A percentile compares a stretch with the other conserved stretches of the same genome.
These are phyloP conservation scores for Drosophila triauraria DNA, from an alignment of 1,140 invertebrate genomes.

Conservation along the genomic window DNA sequence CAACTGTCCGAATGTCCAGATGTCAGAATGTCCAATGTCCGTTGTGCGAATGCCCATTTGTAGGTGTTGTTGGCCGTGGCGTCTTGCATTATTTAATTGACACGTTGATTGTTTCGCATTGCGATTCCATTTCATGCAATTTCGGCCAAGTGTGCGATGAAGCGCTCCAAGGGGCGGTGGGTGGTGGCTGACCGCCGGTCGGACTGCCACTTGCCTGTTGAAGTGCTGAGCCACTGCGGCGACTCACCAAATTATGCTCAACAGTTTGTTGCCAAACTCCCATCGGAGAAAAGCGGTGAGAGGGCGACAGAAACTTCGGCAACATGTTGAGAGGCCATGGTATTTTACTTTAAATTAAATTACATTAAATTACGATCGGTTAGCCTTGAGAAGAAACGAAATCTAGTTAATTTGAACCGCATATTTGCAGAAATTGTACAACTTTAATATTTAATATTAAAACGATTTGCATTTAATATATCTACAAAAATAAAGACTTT, in stretches of 20 bases:
- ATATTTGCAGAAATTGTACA: not conserved
- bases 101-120: conserved; percentile 76
- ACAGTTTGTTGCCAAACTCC: conserved; percentile 70
- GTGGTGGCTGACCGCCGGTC: not conserved
- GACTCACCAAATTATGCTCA: conserved; percentile 76
- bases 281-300: not conserved
- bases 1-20: conserved; percentile 1
- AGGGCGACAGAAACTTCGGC: conserved; percentile 33
- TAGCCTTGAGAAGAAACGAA: not conserved
- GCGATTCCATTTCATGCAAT: conserved; percentile 70
- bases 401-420: no score
- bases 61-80: conserved; percentile 5
- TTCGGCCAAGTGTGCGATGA: conserved; percentile 41
- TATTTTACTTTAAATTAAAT: not conserved
- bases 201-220: conserved; percentile 67
- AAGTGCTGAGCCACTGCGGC: conserved; percentile 57
- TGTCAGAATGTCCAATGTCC: conserved; percentile 5
- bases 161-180: conserved; percentile 1
- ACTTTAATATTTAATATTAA: no score
- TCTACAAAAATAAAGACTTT: no score
- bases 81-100: conserved; percentile 74
- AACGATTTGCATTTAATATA: no score
- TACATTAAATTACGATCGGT: not conserved
- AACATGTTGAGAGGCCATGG: conserved; percentile 34
- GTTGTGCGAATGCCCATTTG: conserved; percentile 1